Evolutionary conservation across 1,140 invertebrate species (phyloP), one percentile per base, ranked within the genome.

Genomic region (Sitophilus oryzae): DNA sequence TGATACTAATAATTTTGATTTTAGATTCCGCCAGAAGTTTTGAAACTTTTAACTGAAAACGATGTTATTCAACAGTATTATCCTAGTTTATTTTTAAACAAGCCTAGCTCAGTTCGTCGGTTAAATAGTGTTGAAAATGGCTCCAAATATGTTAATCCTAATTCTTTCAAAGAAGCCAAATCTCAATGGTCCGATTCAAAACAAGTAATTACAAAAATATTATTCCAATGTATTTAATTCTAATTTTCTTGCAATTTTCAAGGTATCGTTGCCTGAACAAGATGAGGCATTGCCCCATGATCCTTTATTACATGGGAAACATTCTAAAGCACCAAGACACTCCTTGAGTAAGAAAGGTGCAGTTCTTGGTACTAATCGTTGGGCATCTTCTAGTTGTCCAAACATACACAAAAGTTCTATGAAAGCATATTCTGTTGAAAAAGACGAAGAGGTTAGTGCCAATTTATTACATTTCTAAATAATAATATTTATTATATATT

Each of bases 351-450:
- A 90, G 70, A 49, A 47, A 25, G 87, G 86, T 36, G 88, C 88
- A 1, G 86, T 89, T 72, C 71, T 91, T 21, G 89, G 89, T 69
- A 82, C 87, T 45, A 82, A 84, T 54, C 79, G 85, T 47, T 93
- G 93, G 71, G 79, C 85, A 41, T 73, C 90, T 6, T 92, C 89
- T 0, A 92, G 89, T 15, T 93, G 89, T 72, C 90, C 91, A 0
- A 85, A 93, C 72, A 93, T 94, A 65, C 92, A 90, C 68, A 80
- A 86, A 60, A 91, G 92, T 67, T 92, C 89, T 0, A 92, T 92
- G 83, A 87, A n/a, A n/a, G n/a, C 86, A 6, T 90, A 89, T 0
- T 80, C 92, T 18, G 81, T 83, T 20, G 83, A 86, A 66, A 81
- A 87, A 64, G 82, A 84, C 66, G 82, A 87, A 72, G 84, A 85